These are phyloP conservation scores for Formica aserva DNA, from an alignment of 2,888 invertebrate genomes.

Conservation along the genomic window DNA sequence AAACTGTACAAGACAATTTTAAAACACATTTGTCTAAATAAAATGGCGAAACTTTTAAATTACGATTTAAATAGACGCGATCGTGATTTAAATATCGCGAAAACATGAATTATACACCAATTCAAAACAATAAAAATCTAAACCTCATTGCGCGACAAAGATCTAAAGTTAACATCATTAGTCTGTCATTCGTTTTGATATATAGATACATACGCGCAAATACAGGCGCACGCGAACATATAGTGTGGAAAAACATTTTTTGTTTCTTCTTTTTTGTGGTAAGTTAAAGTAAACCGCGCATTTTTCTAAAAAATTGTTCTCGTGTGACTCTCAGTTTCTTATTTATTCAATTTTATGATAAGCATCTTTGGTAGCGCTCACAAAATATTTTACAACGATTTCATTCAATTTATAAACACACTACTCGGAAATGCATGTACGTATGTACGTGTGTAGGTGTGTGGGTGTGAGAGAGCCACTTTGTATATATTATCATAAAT, in stretches of 20 bases:
- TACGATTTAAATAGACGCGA: too few species aligned
- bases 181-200: background rate
- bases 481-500: slow-evolving; percentile 11
- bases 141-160: background rate
- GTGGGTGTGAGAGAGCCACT: background rate
- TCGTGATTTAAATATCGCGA: too few species aligned
- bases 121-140: background rate
- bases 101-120: background rate
- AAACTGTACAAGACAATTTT: background rate
- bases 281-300: background rate
- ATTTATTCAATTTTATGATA: slow-evolving; percentile 14
- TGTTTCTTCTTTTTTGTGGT: background rate
- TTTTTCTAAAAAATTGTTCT: background rate
- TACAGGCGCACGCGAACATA: background rate
- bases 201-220: background rate
- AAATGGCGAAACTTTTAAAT: background rate
- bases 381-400: background rate
- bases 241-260: background rate
- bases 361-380: background rate
- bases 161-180: slow-evolving; percentile 10
- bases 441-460: background rate
- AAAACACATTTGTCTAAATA: background rate
- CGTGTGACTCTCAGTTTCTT: background rate
- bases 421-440: background rate
- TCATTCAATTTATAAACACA: slow-evolving; percentile 2